Conservation (phyloP, 2,888 invertebrate genomes). For the Choristoneura rosaceana region DNA sequence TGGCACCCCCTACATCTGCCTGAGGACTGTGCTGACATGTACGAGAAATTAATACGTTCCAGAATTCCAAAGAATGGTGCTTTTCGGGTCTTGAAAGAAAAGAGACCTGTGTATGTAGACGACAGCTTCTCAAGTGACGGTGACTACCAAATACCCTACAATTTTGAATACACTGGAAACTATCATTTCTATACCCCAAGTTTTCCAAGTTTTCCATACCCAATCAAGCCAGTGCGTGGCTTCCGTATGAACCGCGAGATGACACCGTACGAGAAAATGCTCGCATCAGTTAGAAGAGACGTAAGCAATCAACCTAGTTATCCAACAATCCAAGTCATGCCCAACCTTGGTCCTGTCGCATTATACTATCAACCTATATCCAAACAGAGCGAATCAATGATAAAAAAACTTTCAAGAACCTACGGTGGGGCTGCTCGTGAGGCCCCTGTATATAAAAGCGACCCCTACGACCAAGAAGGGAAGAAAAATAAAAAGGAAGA, state of each 20-base stretch:
- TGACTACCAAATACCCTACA: background rate
- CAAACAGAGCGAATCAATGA: conserved; percentile 60
- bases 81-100: conserved; percentile 53
- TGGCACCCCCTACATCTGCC: conserved; percentile 78
- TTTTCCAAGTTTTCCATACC: background rate
- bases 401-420: conserved; percentile 59
- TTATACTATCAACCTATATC: conserved; percentile 73
- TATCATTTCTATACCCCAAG: background rate
- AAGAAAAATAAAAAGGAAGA: conserved; percentile 8
- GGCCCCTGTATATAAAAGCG: background rate
- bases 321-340: conserved; percentile 59
- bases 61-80: conserved; percentile 50
- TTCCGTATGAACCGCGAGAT: background rate
- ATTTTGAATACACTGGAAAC: background rate
- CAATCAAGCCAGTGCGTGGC: background rate
- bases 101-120: conserved; percentile 32
- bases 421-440: conserved; percentile 52
- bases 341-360: conserved; percentile 65
- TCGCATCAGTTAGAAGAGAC: conserved; percentile 62
- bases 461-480: conserved; percentile 1
- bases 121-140: background rate
- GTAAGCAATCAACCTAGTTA: conserved; percentile 59
- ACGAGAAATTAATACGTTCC: conserved; percentile 61
- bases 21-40: conserved; percentile 65
- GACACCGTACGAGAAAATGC: conserved; percentile 59